Evolutionary conservation across 2,888 invertebrate genomes (phyloP).

Genomic region (Andrena haemorrhoa): DNA sequence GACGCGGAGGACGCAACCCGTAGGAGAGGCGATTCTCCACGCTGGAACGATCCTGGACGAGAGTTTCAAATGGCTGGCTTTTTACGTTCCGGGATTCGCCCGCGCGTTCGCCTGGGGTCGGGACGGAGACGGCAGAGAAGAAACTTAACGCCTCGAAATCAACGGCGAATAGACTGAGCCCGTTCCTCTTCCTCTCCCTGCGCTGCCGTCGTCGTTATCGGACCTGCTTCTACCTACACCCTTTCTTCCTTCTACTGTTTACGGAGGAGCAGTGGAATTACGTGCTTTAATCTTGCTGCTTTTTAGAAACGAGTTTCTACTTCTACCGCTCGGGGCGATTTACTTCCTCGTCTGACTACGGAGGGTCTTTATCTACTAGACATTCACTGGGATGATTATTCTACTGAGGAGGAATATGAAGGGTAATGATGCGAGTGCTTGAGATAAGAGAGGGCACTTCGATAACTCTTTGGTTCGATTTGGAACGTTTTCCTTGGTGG

Average conservation of each 20-base stretch:
- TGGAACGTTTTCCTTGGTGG: background rate
- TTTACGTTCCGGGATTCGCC: constrained; percentile 18
- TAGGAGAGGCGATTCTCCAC: constrained; percentile 26
- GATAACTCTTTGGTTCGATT: background rate
- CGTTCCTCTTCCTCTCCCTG: background rate
- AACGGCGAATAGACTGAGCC: constrained; percentile 9
- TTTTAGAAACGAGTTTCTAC: background rate
- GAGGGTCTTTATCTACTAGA: constrained; percentile 19
- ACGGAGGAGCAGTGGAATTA: constrained; percentile 12
- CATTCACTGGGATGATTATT: too few species aligned
- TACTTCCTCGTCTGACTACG: background rate
- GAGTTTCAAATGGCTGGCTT: constrained; percentile 31
- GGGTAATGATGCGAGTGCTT: too few species aligned
- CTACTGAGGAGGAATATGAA: too few species aligned
- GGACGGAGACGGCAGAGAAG: constrained; percentile 4
- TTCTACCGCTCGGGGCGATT: constrained; percentile 4
- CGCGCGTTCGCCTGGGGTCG: background rate
- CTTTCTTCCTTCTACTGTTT: constrained; percentile 6
- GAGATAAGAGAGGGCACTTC: too few species aligned
- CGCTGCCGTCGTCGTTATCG: background rate
- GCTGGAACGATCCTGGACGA: constrained; percentile 30
- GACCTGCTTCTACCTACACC: background rate
- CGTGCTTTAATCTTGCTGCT: constrained; percentile 22
- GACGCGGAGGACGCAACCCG: background rate
- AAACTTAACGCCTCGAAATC: constrained; percentile 45